Base-by-base conservation (phyloP, 2,797 vertebrate genomes). In the Hippoglossus hippoglossus region DNA sequence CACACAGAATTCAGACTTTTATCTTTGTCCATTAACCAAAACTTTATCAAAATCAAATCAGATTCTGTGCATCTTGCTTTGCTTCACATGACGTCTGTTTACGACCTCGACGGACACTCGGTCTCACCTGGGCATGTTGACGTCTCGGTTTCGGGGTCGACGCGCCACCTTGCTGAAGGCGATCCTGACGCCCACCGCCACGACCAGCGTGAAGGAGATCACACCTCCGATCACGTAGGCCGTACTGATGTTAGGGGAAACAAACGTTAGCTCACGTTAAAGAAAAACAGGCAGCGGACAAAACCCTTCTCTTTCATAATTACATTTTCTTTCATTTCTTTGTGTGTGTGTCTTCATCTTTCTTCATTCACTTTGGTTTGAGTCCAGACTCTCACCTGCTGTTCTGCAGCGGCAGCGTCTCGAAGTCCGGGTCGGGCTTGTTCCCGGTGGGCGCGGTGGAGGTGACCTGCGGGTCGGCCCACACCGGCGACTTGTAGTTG, bases 101-200 rank as follows among this genome's bases (percentile, higher is more conserved):
- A 13, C 36, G 11, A 39, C 36, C 36, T 12, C 12, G 11, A 12
- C 12, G 11, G 36, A 39, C 36, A 13, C 36, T 4, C 4, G 36
- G 18, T 21, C 87, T 85, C 84, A 97, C 96, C 96, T 96, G 87
- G 96, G 96, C 92, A 97, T 94, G 89, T 97, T 96, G 91, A 96
- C 92, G 80, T 97, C 96, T 70, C 96, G 87, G 83, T 96, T 95
- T 15, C 95, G 92, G 6, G 96, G 96, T 24, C 95, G 94, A 0
- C 96, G 95, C 0, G 96, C 95, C 77, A 96, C 94, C 90, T 96
- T 97, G 91, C 95, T 96, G 90, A 97, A 97, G 89, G 95, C 96
- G 75, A 97, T 94, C 85, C 96, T 94, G 77, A 96, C 92, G 22
- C 96, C 96, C 44, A 97, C 95, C 0, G 95, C 96, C 79, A 96